Conservation (phyloP, 2,888 invertebrate genomes). For the Thymelicus sylvestris region DNA sequence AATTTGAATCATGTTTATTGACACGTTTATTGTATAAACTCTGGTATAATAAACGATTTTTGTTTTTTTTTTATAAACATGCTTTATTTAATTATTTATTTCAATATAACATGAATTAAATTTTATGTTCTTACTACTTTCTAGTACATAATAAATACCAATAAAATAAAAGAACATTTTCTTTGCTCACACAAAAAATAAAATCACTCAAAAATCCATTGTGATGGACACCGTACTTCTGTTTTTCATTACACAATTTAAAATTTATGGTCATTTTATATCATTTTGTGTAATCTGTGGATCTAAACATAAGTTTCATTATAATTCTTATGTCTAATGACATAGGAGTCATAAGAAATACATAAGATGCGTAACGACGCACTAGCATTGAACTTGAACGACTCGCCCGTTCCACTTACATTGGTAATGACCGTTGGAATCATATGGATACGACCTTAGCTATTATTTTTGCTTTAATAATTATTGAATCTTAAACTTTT, state of each 20-base stretch:
- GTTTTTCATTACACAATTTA: slow-evolving; percentile 21
- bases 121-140: too few relatives aligned
- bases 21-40: too few relatives aligned
- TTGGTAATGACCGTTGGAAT: slow-evolving; percentile 31
- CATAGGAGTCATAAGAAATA: slow-evolving; percentile 25
- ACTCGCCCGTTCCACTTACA: slow-evolving; percentile 32
- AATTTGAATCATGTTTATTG: too few relatives aligned
- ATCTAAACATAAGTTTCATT: background rate
- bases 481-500: background rate
- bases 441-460: slow-evolving; percentile 14
- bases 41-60: too few relatives aligned
- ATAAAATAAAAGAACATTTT: too few relatives aligned
- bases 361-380: slow-evolving; percentile 33
- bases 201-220: slow-evolving; percentile 8
- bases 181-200: too few relatives aligned
- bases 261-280: slow-evolving; percentile 29
- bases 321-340: slow-evolving; percentile 11
- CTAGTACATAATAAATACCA: too few relatives aligned
- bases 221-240: slow-evolving; percentile 15
- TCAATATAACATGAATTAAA: too few relatives aligned
- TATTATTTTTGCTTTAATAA: background rate
- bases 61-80: too few relatives aligned
- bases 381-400: slow-evolving; percentile 38
- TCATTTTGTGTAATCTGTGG: slow-evolving; percentile 26
- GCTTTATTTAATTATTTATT: too few relatives aligned